Conservation (phyloP, 2,113 vertebrate genomes). For the Ptychochromis oligacanthus region DNA sequence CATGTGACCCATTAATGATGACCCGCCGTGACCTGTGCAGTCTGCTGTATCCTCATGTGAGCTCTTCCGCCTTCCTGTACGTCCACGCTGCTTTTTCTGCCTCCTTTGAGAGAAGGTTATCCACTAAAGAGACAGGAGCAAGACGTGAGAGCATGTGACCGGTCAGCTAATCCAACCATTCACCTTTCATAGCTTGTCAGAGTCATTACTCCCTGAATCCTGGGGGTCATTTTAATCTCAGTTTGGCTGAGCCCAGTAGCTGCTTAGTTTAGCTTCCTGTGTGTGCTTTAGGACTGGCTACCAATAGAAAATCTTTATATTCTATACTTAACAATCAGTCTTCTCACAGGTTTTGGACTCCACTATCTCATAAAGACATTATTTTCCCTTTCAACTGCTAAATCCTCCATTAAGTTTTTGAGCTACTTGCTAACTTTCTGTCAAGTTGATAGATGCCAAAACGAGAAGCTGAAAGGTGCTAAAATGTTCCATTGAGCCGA, state of each 20-base stretch:
- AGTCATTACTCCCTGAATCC: constrained; percentile 1
- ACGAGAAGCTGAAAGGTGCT: not conserved
- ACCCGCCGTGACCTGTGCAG: constrained; percentile 32
- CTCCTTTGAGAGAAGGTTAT: constrained; percentile 13
- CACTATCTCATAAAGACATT: too few species aligned
- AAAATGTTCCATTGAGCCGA: not conserved
- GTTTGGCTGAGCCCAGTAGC: not conserved
- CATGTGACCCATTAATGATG: constrained; percentile 45
- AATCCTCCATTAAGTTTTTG: too few species aligned
- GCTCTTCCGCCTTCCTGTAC: not conserved
- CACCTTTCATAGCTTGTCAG: constrained; percentile 18
- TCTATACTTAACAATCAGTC: not conserved
- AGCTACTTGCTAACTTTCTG: too few species aligned
- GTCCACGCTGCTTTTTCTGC: not conserved
- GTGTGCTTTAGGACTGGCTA: not conserved
- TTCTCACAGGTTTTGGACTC: too few species aligned
- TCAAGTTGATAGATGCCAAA: not conserved
- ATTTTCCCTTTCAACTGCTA: too few species aligned
- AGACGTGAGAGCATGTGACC: constrained; percentile 11
- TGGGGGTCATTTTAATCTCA: constrained; percentile 20
- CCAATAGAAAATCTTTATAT: not conserved
- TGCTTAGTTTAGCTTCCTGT: not conserved
- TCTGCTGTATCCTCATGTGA: constrained; percentile 29
- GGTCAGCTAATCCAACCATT: constrained; percentile 24
- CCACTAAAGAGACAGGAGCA: not conserved